These are phyloP conservation scores for Incurvaria masculella DNA, from an alignment of 2,888 invertebrate species.

Conservation along the genomic window DNA sequence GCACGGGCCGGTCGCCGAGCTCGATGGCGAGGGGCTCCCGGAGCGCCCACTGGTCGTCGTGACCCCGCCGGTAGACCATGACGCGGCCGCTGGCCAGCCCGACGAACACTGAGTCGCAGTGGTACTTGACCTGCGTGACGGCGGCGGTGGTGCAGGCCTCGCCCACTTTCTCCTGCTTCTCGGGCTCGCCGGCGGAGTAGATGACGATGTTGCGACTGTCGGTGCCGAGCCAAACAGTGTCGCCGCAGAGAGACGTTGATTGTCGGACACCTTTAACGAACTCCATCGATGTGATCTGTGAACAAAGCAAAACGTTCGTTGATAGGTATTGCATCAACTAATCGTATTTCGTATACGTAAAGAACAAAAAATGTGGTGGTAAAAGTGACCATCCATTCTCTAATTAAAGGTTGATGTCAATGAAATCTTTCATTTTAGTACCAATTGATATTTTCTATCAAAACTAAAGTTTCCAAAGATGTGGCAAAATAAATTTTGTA, in stretches of 20 bases:
- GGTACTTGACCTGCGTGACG: constrained; percentile 77
- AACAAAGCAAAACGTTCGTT: too few species aligned
- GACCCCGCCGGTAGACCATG: constrained; percentile 68
- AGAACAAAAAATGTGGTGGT: too few species aligned
- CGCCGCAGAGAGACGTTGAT: constrained; percentile 50
- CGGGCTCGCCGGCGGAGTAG: constrained; percentile 82
- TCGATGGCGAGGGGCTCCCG: constrained; percentile 70
- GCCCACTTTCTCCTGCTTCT: constrained; percentile 74
- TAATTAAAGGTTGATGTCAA: too few species aligned
- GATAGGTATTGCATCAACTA: too few species aligned
- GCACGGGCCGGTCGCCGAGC: constrained; percentile 69
- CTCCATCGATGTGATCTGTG: constrained; percentile 77
- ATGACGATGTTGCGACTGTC: constrained; percentile 77
- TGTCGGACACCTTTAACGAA: constrained; percentile 70
- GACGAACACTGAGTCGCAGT: constrained; percentile 87
- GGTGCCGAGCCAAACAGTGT: constrained; percentile 93
- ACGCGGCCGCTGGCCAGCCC: constrained; percentile 77
- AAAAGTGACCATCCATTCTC: too few species aligned
- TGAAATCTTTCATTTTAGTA: too few species aligned
- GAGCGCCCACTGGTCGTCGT: constrained; percentile 70
- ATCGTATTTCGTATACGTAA: too few species aligned
- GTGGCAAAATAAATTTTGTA: too few species aligned
- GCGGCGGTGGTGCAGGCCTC: constrained; percentile 66
- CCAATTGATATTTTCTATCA: too few species aligned
- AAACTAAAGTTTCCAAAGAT: too few species aligned